A percentile compares a stretch with the other conserved stretches of the same genome.
Conservation (phyloP, 2,888 invertebrate species). For the Diaprepes abbreviatus region DNA sequence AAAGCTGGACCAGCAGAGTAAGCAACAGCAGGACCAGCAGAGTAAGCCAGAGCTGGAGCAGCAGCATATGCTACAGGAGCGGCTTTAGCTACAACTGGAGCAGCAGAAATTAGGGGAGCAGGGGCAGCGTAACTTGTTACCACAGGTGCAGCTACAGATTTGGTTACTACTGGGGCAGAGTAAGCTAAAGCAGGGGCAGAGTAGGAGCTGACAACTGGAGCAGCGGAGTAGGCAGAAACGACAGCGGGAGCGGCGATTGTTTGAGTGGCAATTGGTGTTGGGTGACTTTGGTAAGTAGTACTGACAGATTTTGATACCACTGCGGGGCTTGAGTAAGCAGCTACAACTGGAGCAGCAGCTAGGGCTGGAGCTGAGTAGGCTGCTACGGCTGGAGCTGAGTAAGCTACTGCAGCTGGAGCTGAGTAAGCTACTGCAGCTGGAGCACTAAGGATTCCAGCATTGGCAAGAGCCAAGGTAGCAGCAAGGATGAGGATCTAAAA, state of each 20-base stretch:
- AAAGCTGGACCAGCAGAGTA: not conserved
- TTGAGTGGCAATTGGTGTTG: too few species aligned
- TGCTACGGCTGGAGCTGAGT: constrained; percentile 49
- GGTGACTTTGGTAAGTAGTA: too few species aligned
- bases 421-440: not conserved
- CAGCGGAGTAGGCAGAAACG: constrained; percentile 20
- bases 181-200: not conserved
- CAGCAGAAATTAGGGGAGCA: too few species aligned
- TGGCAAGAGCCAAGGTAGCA: constrained; percentile 73
- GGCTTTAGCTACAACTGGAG: constrained; percentile 24
- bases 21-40: constrained; percentile 27
- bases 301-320: too few species aligned
- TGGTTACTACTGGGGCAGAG: constrained; percentile 23
- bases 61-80: constrained; percentile 42
- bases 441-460: constrained; percentile 71
- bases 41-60: not conserved
- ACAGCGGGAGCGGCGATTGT: not conserved
- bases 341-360: too few species aligned
- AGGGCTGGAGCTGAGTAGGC: constrained; percentile 58
- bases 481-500: constrained; percentile 71
- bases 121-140: not conserved
- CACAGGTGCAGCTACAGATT: not conserved
- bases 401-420: constrained; percentile 3
- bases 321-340: too few species aligned
- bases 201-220: not conserved